These are phyloP conservation scores for Calephelis nemesis DNA, from an alignment of 1,140 invertebrate genomes.

Conservation along the genomic window DNA sequence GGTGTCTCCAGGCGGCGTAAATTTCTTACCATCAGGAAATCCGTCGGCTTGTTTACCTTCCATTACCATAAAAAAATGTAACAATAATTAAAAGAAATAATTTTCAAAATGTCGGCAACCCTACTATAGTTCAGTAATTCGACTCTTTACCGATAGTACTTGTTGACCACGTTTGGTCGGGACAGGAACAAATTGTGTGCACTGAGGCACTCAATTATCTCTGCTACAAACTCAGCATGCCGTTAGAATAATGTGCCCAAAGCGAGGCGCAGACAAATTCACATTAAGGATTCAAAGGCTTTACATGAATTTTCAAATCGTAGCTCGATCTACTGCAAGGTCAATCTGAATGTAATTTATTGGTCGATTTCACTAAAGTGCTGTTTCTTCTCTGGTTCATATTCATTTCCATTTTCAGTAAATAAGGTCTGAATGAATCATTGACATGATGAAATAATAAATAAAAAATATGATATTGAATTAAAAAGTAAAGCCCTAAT, in stretches of 20 bases:
- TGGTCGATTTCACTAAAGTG: slow-evolving; percentile 24
- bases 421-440: no score
- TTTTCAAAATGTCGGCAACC: slow-evolving; percentile 6
- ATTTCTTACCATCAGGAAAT: no score
- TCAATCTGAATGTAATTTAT: slow-evolving; percentile 36
- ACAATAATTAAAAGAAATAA: not conserved
- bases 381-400: slow-evolving; percentile 12
- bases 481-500: no score
- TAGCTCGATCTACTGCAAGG: slow-evolving; percentile 27
- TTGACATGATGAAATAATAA: no score
- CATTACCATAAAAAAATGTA: no score
- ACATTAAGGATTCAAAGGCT: slow-evolving; percentile 27
- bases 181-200: slow-evolving; percentile 28
- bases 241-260: slow-evolving; percentile 28
- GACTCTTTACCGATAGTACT: not conserved
- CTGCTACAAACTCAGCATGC: slow-evolving; percentile 21
- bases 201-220: slow-evolving; percentile 31
- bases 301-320: slow-evolving; percentile 27
- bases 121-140: slow-evolving; percentile 4
- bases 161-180: slow-evolving; percentile 13
- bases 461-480: no score
- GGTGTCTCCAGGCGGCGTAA: no score
- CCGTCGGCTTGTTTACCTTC: no score
- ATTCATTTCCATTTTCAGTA: no score
- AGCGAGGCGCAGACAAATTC: slow-evolving; percentile 30